phyloP scores from a whole-genome alignment of 1,140 invertebrate species.

The Drosophila ananassae region DNA sequence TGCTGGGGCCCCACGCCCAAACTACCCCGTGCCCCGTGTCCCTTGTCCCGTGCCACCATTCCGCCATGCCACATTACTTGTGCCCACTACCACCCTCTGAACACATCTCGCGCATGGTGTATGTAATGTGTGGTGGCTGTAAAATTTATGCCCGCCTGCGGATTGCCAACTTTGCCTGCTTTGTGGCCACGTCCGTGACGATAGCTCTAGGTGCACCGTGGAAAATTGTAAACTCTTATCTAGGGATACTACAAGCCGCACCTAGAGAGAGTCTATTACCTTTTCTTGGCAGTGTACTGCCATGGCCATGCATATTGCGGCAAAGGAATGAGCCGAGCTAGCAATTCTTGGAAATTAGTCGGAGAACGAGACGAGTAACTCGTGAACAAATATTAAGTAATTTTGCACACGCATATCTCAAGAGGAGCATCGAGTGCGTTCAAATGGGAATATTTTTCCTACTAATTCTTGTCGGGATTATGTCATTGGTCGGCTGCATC shows the following conservation, averaged over 20 bases:
- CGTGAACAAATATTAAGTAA: constrained; percentile 54
- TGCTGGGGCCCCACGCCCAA: constrained; percentile 48
- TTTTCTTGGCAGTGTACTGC: neutral
- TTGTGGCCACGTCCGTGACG: constrained; percentile 32
- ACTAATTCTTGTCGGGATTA: constrained; percentile 45
- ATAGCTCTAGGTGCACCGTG: constrained; percentile 8
- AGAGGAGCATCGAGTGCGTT: constrained; percentile 30
- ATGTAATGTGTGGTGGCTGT: constrained; percentile 49
- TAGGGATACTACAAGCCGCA: neutral
- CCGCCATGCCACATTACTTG: too few relatives aligned
- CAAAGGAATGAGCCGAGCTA: constrained; percentile 27
- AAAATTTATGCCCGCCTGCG: constrained; percentile 62
- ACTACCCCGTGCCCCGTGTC: neutral
- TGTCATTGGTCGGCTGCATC: constrained; percentile 24
- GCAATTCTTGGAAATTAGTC: constrained; percentile 45
- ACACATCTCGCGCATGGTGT: constrained; percentile 26
- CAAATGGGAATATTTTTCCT: constrained; percentile 25
- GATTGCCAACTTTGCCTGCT: constrained; percentile 31
- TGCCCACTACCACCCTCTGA: neutral
- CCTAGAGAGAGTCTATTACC: neutral
- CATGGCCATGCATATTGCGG: constrained; percentile 31
- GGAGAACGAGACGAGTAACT: constrained; percentile 32
- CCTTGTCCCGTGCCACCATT: too few relatives aligned
- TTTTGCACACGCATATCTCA: constrained; percentile 44
- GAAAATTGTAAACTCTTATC: constrained; percentile 1